Base-by-base conservation (phyloP, 2,113 vertebrate genomes). In the Channa maculata region DNA sequence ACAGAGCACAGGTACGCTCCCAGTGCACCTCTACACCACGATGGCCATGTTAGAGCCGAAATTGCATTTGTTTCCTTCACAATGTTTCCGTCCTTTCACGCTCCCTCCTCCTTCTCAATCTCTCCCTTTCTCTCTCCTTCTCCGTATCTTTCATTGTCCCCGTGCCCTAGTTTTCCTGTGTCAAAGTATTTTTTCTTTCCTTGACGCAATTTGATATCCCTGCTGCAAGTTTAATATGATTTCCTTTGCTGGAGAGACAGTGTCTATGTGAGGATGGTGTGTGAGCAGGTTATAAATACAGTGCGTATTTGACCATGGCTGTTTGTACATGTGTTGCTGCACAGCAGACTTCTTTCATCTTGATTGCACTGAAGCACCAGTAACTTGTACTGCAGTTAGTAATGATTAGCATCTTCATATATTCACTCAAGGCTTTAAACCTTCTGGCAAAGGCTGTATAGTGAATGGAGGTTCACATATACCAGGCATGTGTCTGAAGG, bases 1-100 rank as follows among this genome's bases (percentile, higher is more conserved):
- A 0, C 97, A 98, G 95, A 91, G 95, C 94, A 94, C 94, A 94
- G 93, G 94, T 94, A 68, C 24, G 24, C 24, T 24, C 24, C 24
- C 1, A 24, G 24, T 24, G 24, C 24, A 38, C 41, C 5, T 43
- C 48, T 15, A 12, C 44, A 60, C 2, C 13, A 8, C 57, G 50
- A 7, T 41, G 12, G 13, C 38, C 3, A 3, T 12, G 37, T 9
- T 48, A 5, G 8, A 41, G 58, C 44, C 34, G 59, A 24, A 77
- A 77, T 67, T 15, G 49, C 41, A 61, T 82, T 72, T 72, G 66
- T 75, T 80, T 57, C 45, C 50, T 66, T 57, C 52, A 81, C 52
- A 57, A 61, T 75, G 65, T 63, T 13, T 24, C 38, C 36, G 48
- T 54, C 52, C 24, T 12, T 41, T 46, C 12, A 15, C 37, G 8